phyloP scores from a whole-genome alignment of 1,140 invertebrate genomes.

The Sitophilus oryzae region DNA sequence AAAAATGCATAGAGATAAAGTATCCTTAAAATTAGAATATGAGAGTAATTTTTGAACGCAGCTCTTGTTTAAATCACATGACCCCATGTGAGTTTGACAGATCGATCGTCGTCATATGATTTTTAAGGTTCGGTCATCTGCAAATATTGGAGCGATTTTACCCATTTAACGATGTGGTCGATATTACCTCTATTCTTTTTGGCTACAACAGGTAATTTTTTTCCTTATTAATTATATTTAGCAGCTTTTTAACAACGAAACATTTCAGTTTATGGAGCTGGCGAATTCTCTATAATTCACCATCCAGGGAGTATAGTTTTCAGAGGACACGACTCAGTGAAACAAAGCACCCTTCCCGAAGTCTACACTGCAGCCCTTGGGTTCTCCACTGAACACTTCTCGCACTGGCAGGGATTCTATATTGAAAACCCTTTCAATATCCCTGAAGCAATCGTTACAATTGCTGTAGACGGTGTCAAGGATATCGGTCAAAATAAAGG shows the following conservation, averaged over 20 bases:
- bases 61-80: no score
- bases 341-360: constrained; percentile 61
- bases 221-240: neutral
- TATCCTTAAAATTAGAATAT: no score
- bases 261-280: constrained; percentile 57
- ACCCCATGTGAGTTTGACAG: neutral
- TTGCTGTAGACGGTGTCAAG: constrained; percentile 65
- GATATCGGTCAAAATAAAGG: constrained; percentile 49
- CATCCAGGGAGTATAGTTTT: constrained; percentile 61
- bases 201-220: neutral
- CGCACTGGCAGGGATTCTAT: constrained; percentile 64
- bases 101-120: neutral
- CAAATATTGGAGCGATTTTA: no score
- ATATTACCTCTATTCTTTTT: neutral
- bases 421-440: constrained; percentile 68
- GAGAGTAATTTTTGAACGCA: no score
- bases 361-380: constrained; percentile 66
- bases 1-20: no score
- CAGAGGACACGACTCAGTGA: constrained; percentile 53
- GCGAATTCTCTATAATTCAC: constrained; percentile 62
- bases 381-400: constrained; percentile 58
- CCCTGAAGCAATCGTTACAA: constrained; percentile 68
- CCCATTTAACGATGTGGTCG: no score
- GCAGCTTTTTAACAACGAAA: no score
- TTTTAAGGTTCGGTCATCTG: neutral